Evolutionary conservation across 2,113 vertebrate species (phyloP).

Genomic region (Gnathonemus echidnorhynchus): DNA sequence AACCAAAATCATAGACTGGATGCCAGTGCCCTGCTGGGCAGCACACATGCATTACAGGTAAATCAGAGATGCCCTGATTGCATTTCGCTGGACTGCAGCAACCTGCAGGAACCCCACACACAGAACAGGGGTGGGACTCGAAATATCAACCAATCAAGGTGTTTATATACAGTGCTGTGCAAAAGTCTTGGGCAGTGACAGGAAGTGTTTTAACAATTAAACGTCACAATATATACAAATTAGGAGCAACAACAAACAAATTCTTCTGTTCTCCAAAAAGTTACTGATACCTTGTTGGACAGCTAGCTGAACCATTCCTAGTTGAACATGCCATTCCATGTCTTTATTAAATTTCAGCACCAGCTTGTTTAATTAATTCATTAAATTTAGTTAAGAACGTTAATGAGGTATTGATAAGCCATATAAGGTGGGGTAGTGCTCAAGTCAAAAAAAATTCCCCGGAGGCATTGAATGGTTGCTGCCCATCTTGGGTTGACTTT

Average conservation of each 20-base stretch:
- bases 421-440: not conserved
- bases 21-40: not conserved
- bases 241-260: not conserved
- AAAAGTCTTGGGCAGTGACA: not conserved
- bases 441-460: not conserved
- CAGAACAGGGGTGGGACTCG: not conserved
- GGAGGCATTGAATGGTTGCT: not conserved
- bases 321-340: not conserved
- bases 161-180: not conserved
- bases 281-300: not conserved
- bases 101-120: not conserved
- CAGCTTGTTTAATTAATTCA: not conserved
- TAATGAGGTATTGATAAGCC: not conserved
- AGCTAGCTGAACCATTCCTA: too few relatives aligned
- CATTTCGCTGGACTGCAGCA: not conserved
- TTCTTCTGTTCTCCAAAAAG: not conserved
- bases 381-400: not conserved
- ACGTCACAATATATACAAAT: not conserved
- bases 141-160: not conserved
- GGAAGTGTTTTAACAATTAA: not conserved
- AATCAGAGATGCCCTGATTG: not conserved
- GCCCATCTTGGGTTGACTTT: not conserved
- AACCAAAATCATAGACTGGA: not conserved
- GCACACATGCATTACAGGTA: not conserved
- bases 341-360: not conserved